A percentile compares a stretch with the other conserved stretches of the same genome.
Evolutionary conservation across 2,113 vertebrate genomes (phyloP).

Genomic region (Helogale parvula): DNA sequence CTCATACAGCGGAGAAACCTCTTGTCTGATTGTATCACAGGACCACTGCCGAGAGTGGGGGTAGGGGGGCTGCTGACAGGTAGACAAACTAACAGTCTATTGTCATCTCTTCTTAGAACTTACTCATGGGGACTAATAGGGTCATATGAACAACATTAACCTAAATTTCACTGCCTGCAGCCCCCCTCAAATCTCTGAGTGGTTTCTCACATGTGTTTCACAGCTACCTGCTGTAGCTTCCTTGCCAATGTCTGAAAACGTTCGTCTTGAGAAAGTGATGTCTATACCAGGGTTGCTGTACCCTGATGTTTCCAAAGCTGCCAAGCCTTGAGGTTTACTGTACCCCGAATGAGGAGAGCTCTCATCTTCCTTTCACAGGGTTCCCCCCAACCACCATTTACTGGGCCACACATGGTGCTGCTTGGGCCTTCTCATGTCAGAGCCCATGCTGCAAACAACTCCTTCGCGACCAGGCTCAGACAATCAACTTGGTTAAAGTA

Average conservation of each 20-base stretch:
- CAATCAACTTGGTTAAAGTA: background rate
- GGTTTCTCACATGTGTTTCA: background rate
- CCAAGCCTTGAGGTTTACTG: background rate
- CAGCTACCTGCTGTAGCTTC: background rate
- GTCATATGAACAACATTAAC: background rate
- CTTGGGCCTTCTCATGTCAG: background rate
- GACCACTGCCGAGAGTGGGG: background rate
- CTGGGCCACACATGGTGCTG: background rate
- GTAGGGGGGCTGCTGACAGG: background rate
- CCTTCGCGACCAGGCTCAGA: rapidly evolving
- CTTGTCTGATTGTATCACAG: background rate
- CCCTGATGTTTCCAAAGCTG: background rate
- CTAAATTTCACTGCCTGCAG: background rate
- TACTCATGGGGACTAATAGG: background rate
- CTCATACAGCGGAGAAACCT: background rate
- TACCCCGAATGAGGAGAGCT: background rate
- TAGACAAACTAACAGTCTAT: background rate
- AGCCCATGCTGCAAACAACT: background rate
- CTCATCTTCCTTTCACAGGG: background rate
- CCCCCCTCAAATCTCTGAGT: background rate
- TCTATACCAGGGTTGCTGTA: background rate
- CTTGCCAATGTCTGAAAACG: background rate
- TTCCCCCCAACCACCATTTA: background rate
- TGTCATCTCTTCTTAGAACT: background rate
- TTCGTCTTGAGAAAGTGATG: background rate